Base-by-base conservation (phyloP, 1,140 invertebrate species). In the Papilio helenus region DNA sequence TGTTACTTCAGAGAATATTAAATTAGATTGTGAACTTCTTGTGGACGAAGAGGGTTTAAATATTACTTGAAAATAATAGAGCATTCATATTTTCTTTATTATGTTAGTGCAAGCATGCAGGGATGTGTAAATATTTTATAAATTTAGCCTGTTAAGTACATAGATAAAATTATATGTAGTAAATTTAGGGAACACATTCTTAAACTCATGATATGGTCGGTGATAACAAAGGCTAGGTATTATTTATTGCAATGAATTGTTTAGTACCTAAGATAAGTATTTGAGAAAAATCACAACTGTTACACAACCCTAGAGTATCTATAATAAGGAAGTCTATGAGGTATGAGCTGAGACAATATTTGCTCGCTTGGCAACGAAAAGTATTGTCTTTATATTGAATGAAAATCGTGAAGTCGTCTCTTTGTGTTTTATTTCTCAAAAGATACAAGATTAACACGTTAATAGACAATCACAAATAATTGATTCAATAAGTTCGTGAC, bases 21-120 rank as follows among this genome's bases (percentile, higher is more conserved):
- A 34, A 26, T 29, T 34, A 29, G 26, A 68, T 34, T 34, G 61
- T 49, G 44, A 26, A 74, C 42, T 12, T 1, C 44, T 49, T 49
- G 14, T 23, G 12, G 44, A 72, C 8, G 39, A 23, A 12, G 10
- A 16, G 72, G 44, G 20, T 49, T 49, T 74, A 74, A 46, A 74
- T 74, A 74, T 46, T 26, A 74, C 12, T 74, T 12, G 72, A 49
- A 74, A 74, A 74, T 74, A 49, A 68, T 68, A 29, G 61, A 0
- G 26, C 5, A 68, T 39, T 61, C 20, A 61, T 34, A 68, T 68
- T 29, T 29, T 34, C 5, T 68, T 68, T 16, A 68, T 29, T 68
- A 18, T 68, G 26, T 29, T 29, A 29, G 26, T 34, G 23, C 14
- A 29, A 68, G 12, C 26, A 29, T 68, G 20, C 7, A 68, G 61